Evolutionary conservation across 2,888 invertebrate species (phyloP), one percentile per base, ranked within the genome.

Genomic region (Neoscelio sp.): DNA sequence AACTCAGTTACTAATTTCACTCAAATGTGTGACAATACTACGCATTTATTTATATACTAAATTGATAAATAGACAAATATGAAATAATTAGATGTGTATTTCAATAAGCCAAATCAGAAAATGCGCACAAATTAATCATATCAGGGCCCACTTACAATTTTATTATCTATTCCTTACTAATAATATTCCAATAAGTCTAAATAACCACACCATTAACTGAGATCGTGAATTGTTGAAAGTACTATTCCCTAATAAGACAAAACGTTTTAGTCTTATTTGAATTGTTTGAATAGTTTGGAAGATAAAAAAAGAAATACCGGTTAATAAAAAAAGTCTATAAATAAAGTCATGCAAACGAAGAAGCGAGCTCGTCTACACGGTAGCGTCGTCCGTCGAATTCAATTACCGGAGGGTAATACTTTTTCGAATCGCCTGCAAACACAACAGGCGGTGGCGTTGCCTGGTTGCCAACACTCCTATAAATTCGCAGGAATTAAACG

Each of bases 401-500:
- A 89, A 89, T 89, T 89, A 89, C 84, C 80, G 56, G 76, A 52
- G 78, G 80, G 84, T 81, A 83, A 83, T 85, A 83, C 82, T 83
- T 84, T 84, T 83, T 76, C 77, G 77, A 80, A 77, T 78, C 75
- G 74, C 70, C 62, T 48, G 75, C 65, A 73, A 77, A 67, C 80
- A 84, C 80, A 85, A 83, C 84, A 82, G 62, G 73, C 76, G 52
- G 71, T 70, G 75, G 83, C 82, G 84, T 85, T 85, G 85, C 84
- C 83, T 82, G 73, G 80, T 83, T 84, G 85, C 85, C 84, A 84
- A 82, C 84, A 85, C 85, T 84, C 85, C 87, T 89, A 90, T 90
- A 90, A 90, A 90, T 90, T 90, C 88, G 87, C 87, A 87, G 89
- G 89, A 90, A 90, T 90, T 90, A 90, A 90, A 90, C 89, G 89